phyloP scores from a whole-genome alignment of 2,797 vertebrate genomes.

The Antrozous pallidus region DNA sequence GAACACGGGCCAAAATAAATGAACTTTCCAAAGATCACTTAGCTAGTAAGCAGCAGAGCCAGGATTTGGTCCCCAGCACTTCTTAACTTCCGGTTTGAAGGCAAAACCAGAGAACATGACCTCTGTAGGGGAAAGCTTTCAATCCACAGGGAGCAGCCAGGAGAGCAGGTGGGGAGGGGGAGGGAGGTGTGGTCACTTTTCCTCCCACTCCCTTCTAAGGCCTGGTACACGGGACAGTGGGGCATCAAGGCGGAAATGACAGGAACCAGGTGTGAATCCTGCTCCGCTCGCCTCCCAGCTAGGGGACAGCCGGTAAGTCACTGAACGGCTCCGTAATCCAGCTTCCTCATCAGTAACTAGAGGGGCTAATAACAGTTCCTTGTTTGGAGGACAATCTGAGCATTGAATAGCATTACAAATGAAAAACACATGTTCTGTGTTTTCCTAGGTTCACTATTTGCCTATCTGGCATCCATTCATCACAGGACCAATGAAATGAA shows the following conservation, averaged over 20 bases:
- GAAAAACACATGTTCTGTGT: not conserved
- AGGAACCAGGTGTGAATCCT: not conserved
- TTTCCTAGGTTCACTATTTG: not conserved
- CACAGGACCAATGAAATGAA: not conserved
- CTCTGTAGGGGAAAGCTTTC: not conserved
- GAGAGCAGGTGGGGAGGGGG: not conserved
- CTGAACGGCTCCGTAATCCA: not conserved
- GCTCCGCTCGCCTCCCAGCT: not conserved
- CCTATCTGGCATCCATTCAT: not conserved
- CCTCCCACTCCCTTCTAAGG: not conserved
- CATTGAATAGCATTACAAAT: not conserved
- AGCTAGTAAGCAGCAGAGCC: not conserved
- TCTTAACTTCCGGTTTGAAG: not conserved
- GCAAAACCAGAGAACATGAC: not conserved
- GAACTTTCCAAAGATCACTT: not conserved
- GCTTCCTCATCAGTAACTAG: not conserved
- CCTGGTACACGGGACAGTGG: not conserved
- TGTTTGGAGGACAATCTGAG: not conserved
- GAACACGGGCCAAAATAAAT: not conserved
- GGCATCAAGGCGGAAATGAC: not conserved
- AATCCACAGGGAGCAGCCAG: not conserved
- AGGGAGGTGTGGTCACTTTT: not conserved
- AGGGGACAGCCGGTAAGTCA: not conserved
- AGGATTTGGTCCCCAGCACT: not conserved
- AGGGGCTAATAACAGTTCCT: not conserved